These are phyloP conservation scores for Drosophila malerkotliana DNA, from an alignment of 1,140 invertebrate species.

Conservation along the genomic window DNA sequence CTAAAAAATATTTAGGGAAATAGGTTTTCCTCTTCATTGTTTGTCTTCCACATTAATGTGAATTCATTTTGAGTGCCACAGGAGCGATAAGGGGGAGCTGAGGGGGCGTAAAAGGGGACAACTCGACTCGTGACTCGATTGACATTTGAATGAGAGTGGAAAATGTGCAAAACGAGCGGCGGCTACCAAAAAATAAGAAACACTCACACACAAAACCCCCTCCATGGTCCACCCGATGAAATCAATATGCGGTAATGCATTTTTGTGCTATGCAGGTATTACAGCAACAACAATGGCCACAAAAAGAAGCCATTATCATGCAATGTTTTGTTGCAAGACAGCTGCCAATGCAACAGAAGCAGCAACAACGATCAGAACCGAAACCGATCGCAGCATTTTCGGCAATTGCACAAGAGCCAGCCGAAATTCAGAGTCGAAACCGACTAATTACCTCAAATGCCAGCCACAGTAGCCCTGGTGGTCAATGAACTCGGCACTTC, in stretches of 20 bases:
- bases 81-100: not conserved
- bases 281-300: constrained; percentile 38
- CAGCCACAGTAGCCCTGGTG: constrained; percentile 21
- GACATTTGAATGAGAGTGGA: constrained; percentile 78
- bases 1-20: constrained; percentile 60
- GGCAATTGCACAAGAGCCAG: constrained; percentile 50
- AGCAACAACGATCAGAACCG: constrained; percentile 18
- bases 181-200: constrained; percentile 26
- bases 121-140: constrained; percentile 74
- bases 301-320: constrained; percentile 64
- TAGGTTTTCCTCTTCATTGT: constrained; percentile 53
- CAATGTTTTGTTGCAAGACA: constrained; percentile 51
- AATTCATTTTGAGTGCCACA: constrained; percentile 35
- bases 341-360: constrained; percentile 35
- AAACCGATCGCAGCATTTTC: constrained; percentile 34
- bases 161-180: constrained; percentile 67
- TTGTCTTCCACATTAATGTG: constrained; percentile 39
- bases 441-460: constrained; percentile 58
- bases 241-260: constrained; percentile 75
- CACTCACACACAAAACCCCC: constrained; percentile 28
- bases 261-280: constrained; percentile 66
- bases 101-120: constrained; percentile 30
- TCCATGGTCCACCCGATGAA: constrained; percentile 19
- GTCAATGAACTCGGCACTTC: constrained; percentile 35
- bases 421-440: constrained; percentile 33